Evolutionary conservation across 2,888 invertebrate species (phyloP), one percentile per base, ranked within the genome.

Genomic region (Mimumesa dahlbomi): DNA sequence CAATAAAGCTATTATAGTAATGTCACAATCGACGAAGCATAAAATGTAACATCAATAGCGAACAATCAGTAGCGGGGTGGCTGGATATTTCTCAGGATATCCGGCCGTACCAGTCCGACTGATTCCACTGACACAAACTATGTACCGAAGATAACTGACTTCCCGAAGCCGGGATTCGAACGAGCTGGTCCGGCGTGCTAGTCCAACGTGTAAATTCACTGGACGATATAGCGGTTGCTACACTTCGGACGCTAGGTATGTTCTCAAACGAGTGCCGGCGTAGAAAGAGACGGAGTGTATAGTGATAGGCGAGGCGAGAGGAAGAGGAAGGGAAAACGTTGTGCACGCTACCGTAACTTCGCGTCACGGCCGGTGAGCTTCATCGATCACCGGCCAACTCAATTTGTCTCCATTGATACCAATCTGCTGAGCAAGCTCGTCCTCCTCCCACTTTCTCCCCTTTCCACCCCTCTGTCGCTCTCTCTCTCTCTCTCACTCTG

Each of bases 361-460:
- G 79, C 84, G 85, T 86, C 86, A 85, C 83, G 87, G 84, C 79
- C 77, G 83, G 84, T 84, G 85, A 86, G 87, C 86, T 87, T 87
- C 87, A 88, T 88, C 88, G 87, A 88, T 88, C 88, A 88, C 86
- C 82, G 82, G 85, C 84, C 85, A 87, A 88, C 87, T 88, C 88
- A 88, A 88, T 88, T 88, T 88, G 87, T 88, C 88, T 88, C 88
- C 88, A 88, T 88, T 88, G 88, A 88, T 87, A 87, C 85, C 86
- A 88, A 88, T 87, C 87, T 87, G 88, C 88, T 88, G 88, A 88
- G 87, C 88, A 85, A 87, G 86, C 80, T 80, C 75, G 67, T 58
- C 68, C 54, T 50, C 70, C 62, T 45, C 22, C 61, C 50, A 48
- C 59, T 56, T 59, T 48, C 59, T 34, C 45, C 59, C 38, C 45